These are phyloP conservation scores for Geodia barretti DNA, from an alignment of 37 sponge, comb jelly and placozoan species.

Conservation along the genomic window DNA sequence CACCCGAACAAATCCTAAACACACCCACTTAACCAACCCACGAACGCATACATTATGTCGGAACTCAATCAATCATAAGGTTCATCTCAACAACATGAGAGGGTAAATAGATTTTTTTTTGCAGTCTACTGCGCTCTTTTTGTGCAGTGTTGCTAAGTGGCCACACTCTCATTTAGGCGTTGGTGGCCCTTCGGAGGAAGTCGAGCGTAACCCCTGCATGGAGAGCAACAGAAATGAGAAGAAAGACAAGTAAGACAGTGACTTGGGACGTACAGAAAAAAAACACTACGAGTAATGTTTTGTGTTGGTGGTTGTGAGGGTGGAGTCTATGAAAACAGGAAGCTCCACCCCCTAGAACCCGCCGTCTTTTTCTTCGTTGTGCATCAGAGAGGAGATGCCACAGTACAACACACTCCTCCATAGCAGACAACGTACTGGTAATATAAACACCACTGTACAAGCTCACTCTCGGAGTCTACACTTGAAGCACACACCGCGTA, in stretches of 20 bases:
- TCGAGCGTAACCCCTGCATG: constrained; percentile 96
- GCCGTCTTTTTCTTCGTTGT: constrained; percentile 38
- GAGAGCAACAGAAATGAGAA: too few species aligned
- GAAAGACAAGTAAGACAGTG: neutral
- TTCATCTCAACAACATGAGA: too few species aligned
- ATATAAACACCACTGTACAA: too few species aligned
- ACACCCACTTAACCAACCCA: too few species aligned
- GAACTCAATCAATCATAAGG: too few species aligned
- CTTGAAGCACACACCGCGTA: too few species aligned
- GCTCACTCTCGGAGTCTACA: too few species aligned
- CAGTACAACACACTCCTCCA: neutral
- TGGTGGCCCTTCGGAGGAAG: constrained; percentile 94
- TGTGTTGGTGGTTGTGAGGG: constrained; percentile 17
- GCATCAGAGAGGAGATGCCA: constrained; percentile 47
- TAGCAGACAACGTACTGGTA: neutral
- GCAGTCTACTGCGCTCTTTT: too few species aligned
- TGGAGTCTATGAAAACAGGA: neutral
- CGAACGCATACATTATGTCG: too few species aligned
- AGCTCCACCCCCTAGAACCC: constrained; percentile 43
- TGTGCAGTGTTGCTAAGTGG: constrained; percentile 94
- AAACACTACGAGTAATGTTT: too few species aligned
- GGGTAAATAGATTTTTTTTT: constrained; percentile 93
- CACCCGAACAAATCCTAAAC: too few species aligned
- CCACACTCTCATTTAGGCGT: constrained; percentile 99
- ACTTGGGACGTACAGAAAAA: too few species aligned